phyloP scores from a whole-genome alignment of 2,888 invertebrate genomes.

The Chymomyza procnemis region DNA sequence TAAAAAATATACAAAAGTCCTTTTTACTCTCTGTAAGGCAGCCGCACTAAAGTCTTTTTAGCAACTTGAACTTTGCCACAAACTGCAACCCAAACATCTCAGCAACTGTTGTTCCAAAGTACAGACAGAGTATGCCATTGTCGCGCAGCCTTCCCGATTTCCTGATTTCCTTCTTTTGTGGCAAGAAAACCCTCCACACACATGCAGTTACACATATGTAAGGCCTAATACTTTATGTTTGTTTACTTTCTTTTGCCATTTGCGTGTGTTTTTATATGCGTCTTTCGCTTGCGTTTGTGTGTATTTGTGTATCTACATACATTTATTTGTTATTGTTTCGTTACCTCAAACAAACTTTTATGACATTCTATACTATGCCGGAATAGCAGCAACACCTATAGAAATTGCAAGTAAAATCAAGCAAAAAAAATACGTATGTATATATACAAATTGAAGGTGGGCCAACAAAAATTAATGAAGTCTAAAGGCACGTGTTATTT shows the following conservation, averaged over 20 bases:
- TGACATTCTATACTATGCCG: constrained; percentile 41
- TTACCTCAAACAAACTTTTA: constrained; percentile 69
- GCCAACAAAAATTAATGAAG: constrained; percentile 2
- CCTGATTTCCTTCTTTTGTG: not conserved
- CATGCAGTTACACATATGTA: constrained; percentile 15
- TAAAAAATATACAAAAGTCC: too few species aligned
- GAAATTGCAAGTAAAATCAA: not conserved
- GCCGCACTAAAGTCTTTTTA: too few species aligned
- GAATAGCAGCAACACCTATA: not conserved
- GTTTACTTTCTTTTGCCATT: constrained; percentile 54
- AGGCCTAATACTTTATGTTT: constrained; percentile 53
- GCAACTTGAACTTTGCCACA: too few species aligned
- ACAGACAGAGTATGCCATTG: not conserved
- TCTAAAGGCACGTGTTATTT: not conserved
- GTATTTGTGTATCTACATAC: constrained; percentile 15
- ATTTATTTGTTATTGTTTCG: constrained; percentile 72
- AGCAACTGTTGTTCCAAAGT: not conserved
- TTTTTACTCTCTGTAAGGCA: too few species aligned
- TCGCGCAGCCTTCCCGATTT: not conserved
- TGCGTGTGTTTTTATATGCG: constrained; percentile 32
- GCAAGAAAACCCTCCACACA: constrained; percentile 8
- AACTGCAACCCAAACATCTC: too few species aligned
- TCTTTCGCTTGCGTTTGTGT: constrained; percentile 14
- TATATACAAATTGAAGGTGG: not conserved
- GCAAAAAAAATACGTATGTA: not conserved